Evolutionary conservation across 2,113 vertebrate genomes (phyloP).

Genomic region (Hepsetus odoe): DNA sequence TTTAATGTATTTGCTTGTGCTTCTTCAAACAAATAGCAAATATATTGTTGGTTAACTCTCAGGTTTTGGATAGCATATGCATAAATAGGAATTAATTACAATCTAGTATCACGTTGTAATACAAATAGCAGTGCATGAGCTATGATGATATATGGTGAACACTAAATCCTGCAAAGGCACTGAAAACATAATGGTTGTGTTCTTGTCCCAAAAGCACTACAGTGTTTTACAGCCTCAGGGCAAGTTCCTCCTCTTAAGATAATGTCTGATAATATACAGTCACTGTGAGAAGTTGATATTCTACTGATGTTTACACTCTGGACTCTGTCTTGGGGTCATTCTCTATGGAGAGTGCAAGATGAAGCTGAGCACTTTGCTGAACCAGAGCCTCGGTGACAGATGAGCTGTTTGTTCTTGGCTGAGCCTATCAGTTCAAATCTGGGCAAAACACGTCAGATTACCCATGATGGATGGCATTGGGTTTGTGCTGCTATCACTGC

Average conservation of each 20-base stretch:
- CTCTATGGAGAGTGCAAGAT: neutral
- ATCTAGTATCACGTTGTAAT: too few species aligned
- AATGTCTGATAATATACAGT: conserved; percentile 11
- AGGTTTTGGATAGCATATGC: too few species aligned
- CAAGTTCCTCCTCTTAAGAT: neutral
- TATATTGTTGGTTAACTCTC: too few species aligned
- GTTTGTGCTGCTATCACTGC: conserved; percentile 45
- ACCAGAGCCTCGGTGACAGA: conserved; percentile 52
- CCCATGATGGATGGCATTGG: conserved; percentile 58
- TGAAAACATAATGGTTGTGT: neutral
- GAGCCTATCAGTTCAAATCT: conserved; percentile 56
- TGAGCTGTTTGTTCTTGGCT: conserved; percentile 60
- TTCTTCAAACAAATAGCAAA: too few species aligned
- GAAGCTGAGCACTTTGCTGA: conserved; percentile 20
- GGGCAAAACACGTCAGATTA: conserved; percentile 55
- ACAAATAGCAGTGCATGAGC: too few species aligned
- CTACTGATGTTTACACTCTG: neutral
- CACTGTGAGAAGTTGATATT: conserved; percentile 17
- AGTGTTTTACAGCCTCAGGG: neutral
- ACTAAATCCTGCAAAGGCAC: neutral
- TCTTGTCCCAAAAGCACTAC: neutral
- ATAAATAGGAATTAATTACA: too few species aligned
- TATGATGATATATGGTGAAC: neutral
- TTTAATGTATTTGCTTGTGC: too few species aligned
- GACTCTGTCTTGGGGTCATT: neutral